Conservation (phyloP, 2,888 invertebrate genomes). For the Xanthorhoe designata region DNA sequence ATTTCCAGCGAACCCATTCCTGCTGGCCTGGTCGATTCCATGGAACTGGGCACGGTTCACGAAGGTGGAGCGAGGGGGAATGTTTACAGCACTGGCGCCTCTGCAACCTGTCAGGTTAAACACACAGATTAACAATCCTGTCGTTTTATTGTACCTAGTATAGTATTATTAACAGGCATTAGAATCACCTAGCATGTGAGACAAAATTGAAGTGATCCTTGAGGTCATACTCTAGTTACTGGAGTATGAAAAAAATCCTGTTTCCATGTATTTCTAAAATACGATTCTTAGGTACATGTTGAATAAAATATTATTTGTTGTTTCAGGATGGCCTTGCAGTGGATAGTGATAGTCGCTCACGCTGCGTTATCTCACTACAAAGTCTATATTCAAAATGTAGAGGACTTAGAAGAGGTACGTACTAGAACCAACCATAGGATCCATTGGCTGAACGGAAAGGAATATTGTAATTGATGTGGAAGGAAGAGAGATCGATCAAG, state of each 20-base stretch:
- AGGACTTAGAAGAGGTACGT: conserved; percentile 9
- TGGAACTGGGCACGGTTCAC: conserved; percentile 11
- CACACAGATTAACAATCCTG: neutral
- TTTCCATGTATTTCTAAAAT: no score
- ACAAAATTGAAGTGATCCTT: no score
- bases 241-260: no score
- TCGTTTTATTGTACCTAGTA: no score
- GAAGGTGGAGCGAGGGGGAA: neutral
- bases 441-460: no score
- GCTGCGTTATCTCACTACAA: neutral
- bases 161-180: no score
- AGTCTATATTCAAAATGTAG: conserved; percentile 4
- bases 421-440: neutral
- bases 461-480: no score
- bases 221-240: no score
- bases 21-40: conserved; percentile 8
- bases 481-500: no score
- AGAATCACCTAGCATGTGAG: no score
- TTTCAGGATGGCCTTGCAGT: conserved; percentile 10
- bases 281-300: no score
- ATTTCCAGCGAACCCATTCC: neutral
- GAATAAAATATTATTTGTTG: neutral
- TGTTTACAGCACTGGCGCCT: neutral
- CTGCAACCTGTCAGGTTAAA: neutral
- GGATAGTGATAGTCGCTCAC: neutral